A percentile compares a stretch with the other conserved stretches of the same genome.
Evolutionary conservation across 92 coral and sea anemone species (phyloP).

Genomic region (Umimayanthus kanabou): DNA sequence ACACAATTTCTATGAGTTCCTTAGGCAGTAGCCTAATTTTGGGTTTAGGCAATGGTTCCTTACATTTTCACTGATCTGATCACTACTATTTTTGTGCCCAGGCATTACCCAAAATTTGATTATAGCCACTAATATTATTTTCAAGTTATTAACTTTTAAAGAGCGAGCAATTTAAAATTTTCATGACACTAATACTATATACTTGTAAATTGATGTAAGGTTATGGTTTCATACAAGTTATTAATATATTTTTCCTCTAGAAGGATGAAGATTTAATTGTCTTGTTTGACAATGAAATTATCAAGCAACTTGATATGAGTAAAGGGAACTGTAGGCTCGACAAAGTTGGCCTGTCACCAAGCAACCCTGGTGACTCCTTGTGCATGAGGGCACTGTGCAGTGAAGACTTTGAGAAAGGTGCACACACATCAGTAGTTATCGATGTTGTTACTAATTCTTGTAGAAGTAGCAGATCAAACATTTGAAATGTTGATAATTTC

Average conservation of each 20-base stretch:
- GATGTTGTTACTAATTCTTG: no score
- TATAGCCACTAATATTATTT: no score
- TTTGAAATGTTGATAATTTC: background rate
- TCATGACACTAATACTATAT: background rate
- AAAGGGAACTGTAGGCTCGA: conserved; percentile 76
- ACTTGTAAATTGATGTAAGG: no score
- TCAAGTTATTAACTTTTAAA: no score
- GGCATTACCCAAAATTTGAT: no score
- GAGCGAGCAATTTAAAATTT: background rate
- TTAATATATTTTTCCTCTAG: conserved; percentile 19
- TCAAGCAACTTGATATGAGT: conserved; percentile 76
- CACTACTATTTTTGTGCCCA: no score
- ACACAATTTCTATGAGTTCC: no score
- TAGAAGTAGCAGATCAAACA: no score
- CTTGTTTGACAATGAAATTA: conserved; percentile 73
- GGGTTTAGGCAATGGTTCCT: no score
- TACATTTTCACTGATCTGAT: no score
- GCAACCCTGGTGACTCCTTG: conserved; percentile 71
- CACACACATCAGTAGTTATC: background rate
- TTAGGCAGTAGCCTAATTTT: no score
- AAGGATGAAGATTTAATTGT: conserved; percentile 61
- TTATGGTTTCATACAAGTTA: background rate
- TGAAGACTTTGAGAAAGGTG: conserved; percentile 93
- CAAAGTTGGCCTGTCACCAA: conserved; percentile 70
- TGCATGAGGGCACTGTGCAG: conserved; percentile 79